Conservation (phyloP, 2,888 invertebrate genomes). For the Caenorhabditis sp. region DNA sequence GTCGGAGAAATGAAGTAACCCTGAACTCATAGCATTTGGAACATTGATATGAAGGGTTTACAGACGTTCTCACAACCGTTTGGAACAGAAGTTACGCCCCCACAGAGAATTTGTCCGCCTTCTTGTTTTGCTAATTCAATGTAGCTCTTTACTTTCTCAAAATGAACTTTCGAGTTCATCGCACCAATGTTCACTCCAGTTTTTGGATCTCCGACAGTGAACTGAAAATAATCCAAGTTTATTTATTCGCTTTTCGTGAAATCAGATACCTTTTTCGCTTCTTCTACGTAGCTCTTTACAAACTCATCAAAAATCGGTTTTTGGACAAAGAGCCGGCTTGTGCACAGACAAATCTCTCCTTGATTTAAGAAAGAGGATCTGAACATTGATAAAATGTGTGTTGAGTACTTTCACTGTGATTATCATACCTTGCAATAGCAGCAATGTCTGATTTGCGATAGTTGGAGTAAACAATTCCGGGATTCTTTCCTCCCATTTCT, state of each 20-base stretch:
- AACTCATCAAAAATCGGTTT: slow-evolving; percentile 80
- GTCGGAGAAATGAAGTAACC: slow-evolving; percentile 82
- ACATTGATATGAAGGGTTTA: not conserved
- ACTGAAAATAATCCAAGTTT: slow-evolving; percentile 56
- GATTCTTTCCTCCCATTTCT: slow-evolving; percentile 83
- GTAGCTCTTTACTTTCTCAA: slow-evolving; percentile 79
- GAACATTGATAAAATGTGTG: slow-evolving; percentile 22
- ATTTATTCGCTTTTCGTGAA: not conserved
- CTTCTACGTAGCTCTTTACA: slow-evolving; percentile 79
- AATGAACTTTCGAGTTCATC: slow-evolving; percentile 81
- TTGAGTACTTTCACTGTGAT: not conserved
- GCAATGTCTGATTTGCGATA: slow-evolving; percentile 80
- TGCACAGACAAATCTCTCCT: slow-evolving; percentile 83
- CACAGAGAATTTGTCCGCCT: slow-evolving; percentile 80
- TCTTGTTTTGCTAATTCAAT: slow-evolving; percentile 79
- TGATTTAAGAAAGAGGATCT: slow-evolving; percentile 82
- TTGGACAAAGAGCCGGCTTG: slow-evolving; percentile 82
- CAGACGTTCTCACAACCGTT: slow-evolving; percentile 79
- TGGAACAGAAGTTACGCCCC: slow-evolving; percentile 78
- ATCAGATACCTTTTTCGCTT: slow-evolving; percentile 64
- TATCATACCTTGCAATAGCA: slow-evolving; percentile 76
- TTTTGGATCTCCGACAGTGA: slow-evolving; percentile 69
- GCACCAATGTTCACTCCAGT: slow-evolving; percentile 80
- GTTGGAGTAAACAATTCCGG: slow-evolving; percentile 82
- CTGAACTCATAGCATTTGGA: slow-evolving; percentile 72